Evolutionary conservation across 2,888 invertebrate species (phyloP), one percentile per base, ranked within the genome.

Genomic region (Anoncus sp.): DNA sequence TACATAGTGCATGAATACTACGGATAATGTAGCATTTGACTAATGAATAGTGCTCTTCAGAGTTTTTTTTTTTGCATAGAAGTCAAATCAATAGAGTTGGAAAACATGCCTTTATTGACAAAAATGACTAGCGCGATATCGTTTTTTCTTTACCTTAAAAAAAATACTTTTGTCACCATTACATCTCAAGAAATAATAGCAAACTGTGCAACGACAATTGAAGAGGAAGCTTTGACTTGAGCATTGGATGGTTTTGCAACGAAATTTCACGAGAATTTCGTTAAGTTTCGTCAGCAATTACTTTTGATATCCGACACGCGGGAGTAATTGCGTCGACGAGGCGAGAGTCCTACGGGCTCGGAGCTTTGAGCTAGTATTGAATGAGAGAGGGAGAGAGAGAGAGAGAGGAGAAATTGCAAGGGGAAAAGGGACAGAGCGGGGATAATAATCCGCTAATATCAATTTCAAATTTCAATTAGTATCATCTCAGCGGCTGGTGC

Each of bases 381-480:
- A 67, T 22, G 53, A 53, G 40, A 67, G 9, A 35, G 45, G 9
- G 49, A 59, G 57, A 60, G 69, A 75, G 70, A 75, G 40, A 57
- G 74, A n/a, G 27, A 22, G 38, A 27, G 57, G 77, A 74, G 82
- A 77, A 79, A 24, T 65, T 67, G 55, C 51, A 70, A 75, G 70
- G 66, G 71, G 66, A 49, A 69, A 24, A 47, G 51, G 27, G 55
- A 75, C 72, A 69, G 74, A 59, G 67, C 74, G 81, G 88, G 86
- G 89, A 89, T 88, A 90, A 90, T 90, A 91, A 91, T 91, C 90
- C 89, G 90, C 90, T 91, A 91, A 91, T 91, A 91, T 91, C 91
- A 91, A 91, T 91, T 91, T 91, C 91, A 91, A 91, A 91, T 91
- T 91, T 91, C 90, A 91, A 91, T 91, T 91, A 91, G 90, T 89